These are phyloP conservation scores for Nemopilema nomurai DNA, from an alignment of 30 jellyfish, hydroid and myxozoan genomes.

Conservation along the genomic window DNA sequence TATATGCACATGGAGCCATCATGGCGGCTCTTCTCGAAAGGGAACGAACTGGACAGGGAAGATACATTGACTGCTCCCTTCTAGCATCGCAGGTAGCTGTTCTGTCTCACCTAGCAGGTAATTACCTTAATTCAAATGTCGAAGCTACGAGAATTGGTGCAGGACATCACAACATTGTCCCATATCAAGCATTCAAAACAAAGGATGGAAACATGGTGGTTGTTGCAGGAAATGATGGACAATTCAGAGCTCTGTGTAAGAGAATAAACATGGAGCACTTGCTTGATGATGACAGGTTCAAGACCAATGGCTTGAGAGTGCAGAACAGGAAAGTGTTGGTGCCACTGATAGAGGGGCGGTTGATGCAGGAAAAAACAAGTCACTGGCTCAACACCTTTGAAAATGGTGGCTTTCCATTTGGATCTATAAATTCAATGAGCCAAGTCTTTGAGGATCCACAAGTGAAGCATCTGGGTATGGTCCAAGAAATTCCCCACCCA, in stretches of 20 bases:
- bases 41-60: conserved; percentile 79
- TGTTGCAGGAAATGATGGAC: conserved; percentile 85
- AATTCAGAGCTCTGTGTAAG: conserved; percentile 74
- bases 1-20: conserved; percentile 97
- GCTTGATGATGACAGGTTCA: conserved; percentile 68
- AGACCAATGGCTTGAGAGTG: conserved; percentile 73
- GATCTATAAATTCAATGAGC: conserved; percentile 76
- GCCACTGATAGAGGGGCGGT: conserved; percentile 62
- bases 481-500: conserved; percentile 81
- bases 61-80: conserved; percentile 79
- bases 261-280: conserved; percentile 50
- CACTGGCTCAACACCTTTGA: conserved; percentile 80
- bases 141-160: conserved; percentile 85
- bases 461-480: conserved; percentile 79
- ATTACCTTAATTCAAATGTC: conserved; percentile 82
- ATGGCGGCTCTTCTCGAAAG: conserved; percentile 90
- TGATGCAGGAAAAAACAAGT: conserved; percentile 57
- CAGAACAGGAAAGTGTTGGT: conserved; percentile 53
- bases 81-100: conserved; percentile 93
- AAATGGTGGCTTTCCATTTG: conserved; percentile 93
- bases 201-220: conserved; percentile 85
- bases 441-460: conserved; percentile 90
- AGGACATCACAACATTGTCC: conserved; percentile 88
- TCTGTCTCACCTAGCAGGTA: conserved; percentile 86
- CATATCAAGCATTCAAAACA: conserved; percentile 94